These are phyloP conservation scores for Mormyrops boulengeri DNA, from an alignment of 2,797 vertebrate genomes.

Conservation along the genomic window DNA sequence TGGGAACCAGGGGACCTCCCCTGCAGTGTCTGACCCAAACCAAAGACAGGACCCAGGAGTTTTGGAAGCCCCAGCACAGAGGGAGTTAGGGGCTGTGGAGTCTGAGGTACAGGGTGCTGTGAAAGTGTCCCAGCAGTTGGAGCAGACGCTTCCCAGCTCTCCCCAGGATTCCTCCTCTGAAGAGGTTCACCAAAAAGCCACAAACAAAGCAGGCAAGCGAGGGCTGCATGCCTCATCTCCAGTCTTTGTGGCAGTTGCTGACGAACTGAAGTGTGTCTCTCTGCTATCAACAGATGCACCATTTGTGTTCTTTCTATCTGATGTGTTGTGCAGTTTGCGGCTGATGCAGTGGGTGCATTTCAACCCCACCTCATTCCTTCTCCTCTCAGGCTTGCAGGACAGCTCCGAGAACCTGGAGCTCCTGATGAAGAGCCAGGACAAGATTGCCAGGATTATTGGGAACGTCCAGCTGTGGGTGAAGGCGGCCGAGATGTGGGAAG, in stretches of 20 bases:
- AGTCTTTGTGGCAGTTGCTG: neutral
- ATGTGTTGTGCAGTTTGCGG: neutral
- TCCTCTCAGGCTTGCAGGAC: neutral
- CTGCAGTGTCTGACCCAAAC: neutral
- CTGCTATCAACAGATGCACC: neutral
- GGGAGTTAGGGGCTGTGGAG: neutral
- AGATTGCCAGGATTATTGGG: slow-evolving; percentile 24
- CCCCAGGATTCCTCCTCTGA: slow-evolving; percentile 33
- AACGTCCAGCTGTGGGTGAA: slow-evolving; percentile 29
- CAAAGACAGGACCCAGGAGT: neutral
- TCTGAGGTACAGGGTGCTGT: neutral
- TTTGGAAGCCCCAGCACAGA: neutral
- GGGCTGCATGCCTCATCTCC: neutral
- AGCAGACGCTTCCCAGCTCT: neutral
- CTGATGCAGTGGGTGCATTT: neutral
- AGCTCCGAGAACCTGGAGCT: slow-evolving; percentile 18
- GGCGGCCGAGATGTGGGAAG: slow-evolving; percentile 32
- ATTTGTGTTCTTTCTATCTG: neutral
- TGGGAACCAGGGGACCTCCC: neutral
- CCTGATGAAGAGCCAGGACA: slow-evolving; percentile 25
- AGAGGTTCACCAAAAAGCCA: slow-evolving; percentile 28
- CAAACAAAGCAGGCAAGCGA: slow-evolving; percentile 38
- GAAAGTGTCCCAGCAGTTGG: neutral
- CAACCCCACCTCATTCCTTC: neutral
- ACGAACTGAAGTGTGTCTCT: neutral